These are phyloP conservation scores for Pangasianodon gigas DNA, from an alignment of 2,113 vertebrate species.

Conservation along the genomic window DNA sequence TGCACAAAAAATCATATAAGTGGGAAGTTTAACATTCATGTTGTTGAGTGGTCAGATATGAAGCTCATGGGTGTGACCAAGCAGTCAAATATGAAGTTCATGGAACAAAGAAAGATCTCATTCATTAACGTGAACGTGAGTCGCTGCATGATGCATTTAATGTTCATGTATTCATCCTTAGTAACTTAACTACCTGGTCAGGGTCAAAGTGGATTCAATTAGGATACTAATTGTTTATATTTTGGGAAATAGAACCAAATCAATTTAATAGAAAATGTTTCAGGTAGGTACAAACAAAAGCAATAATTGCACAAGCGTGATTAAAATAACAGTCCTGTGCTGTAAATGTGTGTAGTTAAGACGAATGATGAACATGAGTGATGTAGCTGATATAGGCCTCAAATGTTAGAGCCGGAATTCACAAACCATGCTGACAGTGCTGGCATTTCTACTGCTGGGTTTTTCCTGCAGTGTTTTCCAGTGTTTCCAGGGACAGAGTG, in stretches of 20 bases:
- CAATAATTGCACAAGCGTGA: background rate
- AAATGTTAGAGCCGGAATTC: background rate
- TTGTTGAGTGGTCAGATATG: background rate
- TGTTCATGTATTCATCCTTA: background rate
- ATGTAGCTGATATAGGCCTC: background rate
- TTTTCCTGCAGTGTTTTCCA: background rate
- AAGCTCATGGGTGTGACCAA: background rate
- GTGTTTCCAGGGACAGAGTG: background rate
- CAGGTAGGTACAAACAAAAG: background rate
- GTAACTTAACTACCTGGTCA: background rate
- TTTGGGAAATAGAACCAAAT: background rate
- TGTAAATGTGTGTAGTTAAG: background rate
- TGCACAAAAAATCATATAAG: background rate
- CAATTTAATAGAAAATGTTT: background rate
- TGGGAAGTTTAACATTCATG: background rate
- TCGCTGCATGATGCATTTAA: background rate
- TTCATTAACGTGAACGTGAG: background rate
- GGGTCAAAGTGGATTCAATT: background rate
- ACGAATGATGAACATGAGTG: background rate
- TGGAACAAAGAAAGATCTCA: background rate
- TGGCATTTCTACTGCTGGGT: background rate
- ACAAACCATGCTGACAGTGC: background rate
- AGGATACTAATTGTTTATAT: background rate
- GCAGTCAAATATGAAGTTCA: background rate
- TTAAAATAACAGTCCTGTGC: background rate